Conservation (phyloP, 2,888 invertebrate genomes). For the Amphipoea lucens region DNA sequence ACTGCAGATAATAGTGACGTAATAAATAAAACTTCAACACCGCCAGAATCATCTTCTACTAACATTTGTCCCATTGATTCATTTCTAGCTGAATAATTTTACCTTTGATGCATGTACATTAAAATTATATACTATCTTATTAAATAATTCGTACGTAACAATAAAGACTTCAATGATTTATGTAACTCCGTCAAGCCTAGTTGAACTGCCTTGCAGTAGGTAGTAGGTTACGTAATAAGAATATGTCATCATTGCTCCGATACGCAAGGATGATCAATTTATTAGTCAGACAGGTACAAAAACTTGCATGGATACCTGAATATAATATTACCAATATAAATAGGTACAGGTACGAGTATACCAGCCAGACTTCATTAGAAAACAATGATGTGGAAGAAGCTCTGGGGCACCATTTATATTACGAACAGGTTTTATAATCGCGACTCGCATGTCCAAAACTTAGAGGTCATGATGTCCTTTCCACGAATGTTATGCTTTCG, state of each 20-base stretch:
- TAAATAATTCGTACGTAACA: slow-evolving; percentile 14
- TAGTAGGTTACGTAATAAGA: slow-evolving; percentile 44
- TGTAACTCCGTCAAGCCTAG: slow-evolving; percentile 43
- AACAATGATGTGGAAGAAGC: slow-evolving; percentile 73
- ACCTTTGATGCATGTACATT: neutral
- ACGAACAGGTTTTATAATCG: slow-evolving; percentile 80
- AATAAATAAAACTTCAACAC: slow-evolving; percentile 52
- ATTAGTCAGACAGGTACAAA: slow-evolving; percentile 49
- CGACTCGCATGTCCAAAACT: slow-evolving; percentile 71
- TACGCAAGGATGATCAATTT: slow-evolving; percentile 49
- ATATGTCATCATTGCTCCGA: slow-evolving; percentile 57
- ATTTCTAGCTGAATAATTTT: slow-evolving; percentile 82
- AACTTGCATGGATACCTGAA: slow-evolving; percentile 26
- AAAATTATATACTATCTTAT: slow-evolving; percentile 2
- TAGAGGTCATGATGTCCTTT: slow-evolving; percentile 71
- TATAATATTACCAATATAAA: slow-evolving; percentile 10
- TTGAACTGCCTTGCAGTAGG: slow-evolving; percentile 9
- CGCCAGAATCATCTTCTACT: slow-evolving; percentile 61
- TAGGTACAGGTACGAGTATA: slow-evolving; percentile 12
- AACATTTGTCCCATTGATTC: slow-evolving; percentile 82
- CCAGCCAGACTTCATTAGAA: slow-evolving; percentile 47
- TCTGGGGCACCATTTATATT: slow-evolving; percentile 71
- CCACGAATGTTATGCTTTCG: slow-evolving; percentile 46
- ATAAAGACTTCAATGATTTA: slow-evolving; percentile 32
- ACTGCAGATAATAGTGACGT: slow-evolving; percentile 70